Percentiles rank a stretch among this genome's conserved stretches.
These are phyloP conservation scores for Myxocyprinus asiaticus DNA, from an alignment of 2,113 vertebrate species.

Conservation along the genomic window DNA sequence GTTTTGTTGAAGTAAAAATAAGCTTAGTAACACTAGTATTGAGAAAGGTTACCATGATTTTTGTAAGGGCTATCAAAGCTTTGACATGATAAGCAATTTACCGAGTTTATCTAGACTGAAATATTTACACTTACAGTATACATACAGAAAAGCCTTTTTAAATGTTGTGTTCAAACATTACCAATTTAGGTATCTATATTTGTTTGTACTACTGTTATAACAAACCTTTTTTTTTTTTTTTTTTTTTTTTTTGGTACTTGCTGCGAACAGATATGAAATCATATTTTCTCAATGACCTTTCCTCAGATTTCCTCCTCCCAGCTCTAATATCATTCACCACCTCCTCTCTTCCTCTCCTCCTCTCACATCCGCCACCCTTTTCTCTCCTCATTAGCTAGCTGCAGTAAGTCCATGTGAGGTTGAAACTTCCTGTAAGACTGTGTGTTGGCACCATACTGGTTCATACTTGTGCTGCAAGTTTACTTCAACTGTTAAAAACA, in stretches of 20 bases:
- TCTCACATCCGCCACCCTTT: constrained; percentile 41
- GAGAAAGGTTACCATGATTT: no score
- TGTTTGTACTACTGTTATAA: not conserved
- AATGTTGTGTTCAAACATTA: not conserved
- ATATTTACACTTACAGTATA: no score
- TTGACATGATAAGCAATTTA: no score
- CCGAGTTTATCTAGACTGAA: no score
- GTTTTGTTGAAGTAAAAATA: no score
- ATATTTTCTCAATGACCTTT: constrained; percentile 22
- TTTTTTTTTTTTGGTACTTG: no score
- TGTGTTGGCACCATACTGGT: constrained; percentile 32
- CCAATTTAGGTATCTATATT: not conserved
- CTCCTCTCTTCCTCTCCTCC: constrained; percentile 28
- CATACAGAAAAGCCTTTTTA: no score
- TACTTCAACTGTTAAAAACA: not conserved
- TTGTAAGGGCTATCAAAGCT: no score
- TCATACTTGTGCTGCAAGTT: constrained; percentile 15
- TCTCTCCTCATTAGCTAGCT: constrained; percentile 34
- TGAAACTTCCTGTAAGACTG: constrained; percentile 38
- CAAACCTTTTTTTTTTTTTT: not conserved
- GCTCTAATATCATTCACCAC: constrained; percentile 14
- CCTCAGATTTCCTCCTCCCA: constrained; percentile 27
- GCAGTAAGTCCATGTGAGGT: constrained; percentile 41
- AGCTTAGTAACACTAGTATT: no score
- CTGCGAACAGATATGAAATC: constrained; percentile 14